phyloP scores from a whole-genome alignment of 2,888 invertebrate genomes.

The Pycnomerus fuliginosus region DNA sequence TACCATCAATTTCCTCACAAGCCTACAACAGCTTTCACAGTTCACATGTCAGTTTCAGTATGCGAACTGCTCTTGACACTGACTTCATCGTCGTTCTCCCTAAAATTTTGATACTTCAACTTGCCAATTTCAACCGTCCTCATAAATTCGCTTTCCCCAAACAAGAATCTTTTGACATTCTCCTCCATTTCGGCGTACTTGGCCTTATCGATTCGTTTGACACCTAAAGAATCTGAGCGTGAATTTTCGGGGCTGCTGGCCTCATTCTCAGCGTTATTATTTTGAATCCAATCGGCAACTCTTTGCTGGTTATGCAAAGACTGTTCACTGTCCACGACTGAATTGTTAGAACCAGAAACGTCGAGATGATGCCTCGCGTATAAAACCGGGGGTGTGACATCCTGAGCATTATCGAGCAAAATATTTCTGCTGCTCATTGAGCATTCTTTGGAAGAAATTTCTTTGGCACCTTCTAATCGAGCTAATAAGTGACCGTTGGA shows the following conservation, averaged over 20 bases:
- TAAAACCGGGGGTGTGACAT: slow-evolving; percentile 69
- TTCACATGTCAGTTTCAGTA: too few species aligned
- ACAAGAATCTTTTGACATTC: slow-evolving; percentile 72
- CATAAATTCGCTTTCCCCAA: slow-evolving; percentile 51
- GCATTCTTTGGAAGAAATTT: slow-evolving; percentile 54
- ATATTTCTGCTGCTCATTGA: slow-evolving; percentile 80
- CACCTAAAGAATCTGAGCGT: slow-evolving; percentile 37
- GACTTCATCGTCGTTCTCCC: slow-evolving; percentile 21
- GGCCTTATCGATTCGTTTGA: neutral
- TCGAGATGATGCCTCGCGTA: slow-evolving; percentile 59
- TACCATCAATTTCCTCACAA: too few species aligned
- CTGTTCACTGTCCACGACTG: slow-evolving; percentile 35
- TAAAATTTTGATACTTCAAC: slow-evolving; percentile 41
- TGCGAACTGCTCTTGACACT: too few species aligned
- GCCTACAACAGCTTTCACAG: too few species aligned
- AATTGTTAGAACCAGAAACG: slow-evolving; percentile 28
- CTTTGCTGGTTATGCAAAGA: slow-evolving; percentile 43
- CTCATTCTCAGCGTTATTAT: slow-evolving; percentile 59
- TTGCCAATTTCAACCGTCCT: slow-evolving; percentile 47
- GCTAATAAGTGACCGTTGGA: slow-evolving; percentile 30
- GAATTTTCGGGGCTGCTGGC: slow-evolving; percentile 51
- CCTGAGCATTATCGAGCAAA: slow-evolving; percentile 74
- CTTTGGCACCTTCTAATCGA: slow-evolving; percentile 32
- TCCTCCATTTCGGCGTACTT: slow-evolving; percentile 72
- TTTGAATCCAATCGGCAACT: slow-evolving; percentile 76